These are phyloP conservation scores for Tetrao urogallus DNA, from an alignment of 2,113 vertebrate species.

Conservation along the genomic window DNA sequence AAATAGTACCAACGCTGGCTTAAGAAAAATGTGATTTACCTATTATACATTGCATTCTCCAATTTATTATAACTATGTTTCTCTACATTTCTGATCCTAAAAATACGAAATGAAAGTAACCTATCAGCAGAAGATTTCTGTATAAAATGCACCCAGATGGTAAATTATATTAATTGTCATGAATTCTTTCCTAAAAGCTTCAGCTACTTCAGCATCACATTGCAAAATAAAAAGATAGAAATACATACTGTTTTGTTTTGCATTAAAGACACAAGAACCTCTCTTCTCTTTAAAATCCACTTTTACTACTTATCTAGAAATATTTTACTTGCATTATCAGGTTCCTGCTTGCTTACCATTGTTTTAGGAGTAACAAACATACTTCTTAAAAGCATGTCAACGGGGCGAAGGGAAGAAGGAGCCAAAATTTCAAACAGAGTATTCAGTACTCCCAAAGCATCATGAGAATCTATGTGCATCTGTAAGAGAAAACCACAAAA, in stretches of 20 bases:
- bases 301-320: not conserved
- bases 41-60: not conserved
- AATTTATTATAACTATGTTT: not conserved
- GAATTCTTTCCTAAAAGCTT: not conserved
- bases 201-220: not conserved
- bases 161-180: not conserved
- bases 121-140: not conserved
- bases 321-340: not conserved
- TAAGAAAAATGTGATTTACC: not conserved
- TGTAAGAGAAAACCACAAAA: conserved; percentile 51
- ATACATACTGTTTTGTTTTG: not conserved
- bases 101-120: not conserved
- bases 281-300: not conserved
- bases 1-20: fast-evolving
- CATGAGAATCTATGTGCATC: conserved; percentile 97
- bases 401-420: conserved; percentile 94
- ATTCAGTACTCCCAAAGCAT: conserved; percentile 94
- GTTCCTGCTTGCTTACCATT: conserved; percentile 83
- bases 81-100: not conserved
- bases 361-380: conserved; percentile 93
- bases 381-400: conserved; percentile 97
- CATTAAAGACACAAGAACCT: not conserved
- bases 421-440: conserved; percentile 96
- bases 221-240: not conserved
- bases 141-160: not conserved